Evolutionary conservation across 2,797 vertebrate species (phyloP), one percentile per base, ranked within the genome.

Genomic region (Hemitrygon akajei): DNA sequence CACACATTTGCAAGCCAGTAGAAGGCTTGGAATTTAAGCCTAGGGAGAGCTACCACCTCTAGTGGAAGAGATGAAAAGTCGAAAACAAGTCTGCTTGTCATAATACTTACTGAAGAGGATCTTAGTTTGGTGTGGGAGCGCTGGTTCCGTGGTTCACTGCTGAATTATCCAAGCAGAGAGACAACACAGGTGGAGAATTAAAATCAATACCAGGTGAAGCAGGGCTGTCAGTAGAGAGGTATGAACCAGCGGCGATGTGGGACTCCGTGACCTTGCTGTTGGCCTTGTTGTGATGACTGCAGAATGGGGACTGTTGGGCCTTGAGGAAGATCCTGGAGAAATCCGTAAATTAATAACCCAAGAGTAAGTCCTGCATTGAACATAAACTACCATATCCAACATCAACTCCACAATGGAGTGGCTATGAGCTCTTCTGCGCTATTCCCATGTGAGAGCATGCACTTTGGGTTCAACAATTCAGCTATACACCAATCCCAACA

Each of bases 101-200:
- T 4, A 30, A 73, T 7, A 76, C 95, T 96, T 97, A 99, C 98
- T 95, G 95, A 95, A 93, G 96, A 96, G 94, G 96, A 91, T 91
- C 96, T 97, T 94, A 94, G 96, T 95, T 97, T 98, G 93, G 96
- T 96, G 95, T 95, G 95, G 91, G 97, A 97, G 94, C 98, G 97
- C 96, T 98, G 98, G 94, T 99, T 98, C 94, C 97, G 97, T 37
- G 99, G 98, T 94, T 98, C n/a, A 99, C 98, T 47, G 98, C 99
- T 87, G 99, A 98, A 94, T 97, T 99, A 95, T 99, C 98, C 95
- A 99, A 95, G 95, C 97, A 97, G 94, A 97, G 95, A 10, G 95
- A 97, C 94, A 96, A 96, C 93, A 97, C 96, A 73, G 97, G 96
- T 76, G 98, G 98, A 93, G 95, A 94, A 94, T 96, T 96, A 94